These are phyloP conservation scores for Agapornis canus DNA, from an alignment of 2,797 vertebrate species.

Conservation along the genomic window DNA sequence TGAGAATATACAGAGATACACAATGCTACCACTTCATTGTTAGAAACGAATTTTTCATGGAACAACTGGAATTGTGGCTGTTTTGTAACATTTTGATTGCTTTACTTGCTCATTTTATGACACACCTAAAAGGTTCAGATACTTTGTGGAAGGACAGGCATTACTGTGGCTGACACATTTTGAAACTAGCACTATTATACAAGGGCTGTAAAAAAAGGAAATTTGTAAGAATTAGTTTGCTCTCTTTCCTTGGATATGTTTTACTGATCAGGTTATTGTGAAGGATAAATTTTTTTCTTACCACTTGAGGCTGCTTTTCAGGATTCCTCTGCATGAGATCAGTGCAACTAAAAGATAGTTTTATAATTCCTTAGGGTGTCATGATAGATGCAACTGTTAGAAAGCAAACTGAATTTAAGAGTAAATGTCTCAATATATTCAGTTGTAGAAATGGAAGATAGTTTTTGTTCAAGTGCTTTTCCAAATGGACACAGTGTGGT, in stretches of 20 bases:
- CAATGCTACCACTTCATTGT: neutral
- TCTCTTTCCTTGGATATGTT: neutral
- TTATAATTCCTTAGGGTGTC: neutral
- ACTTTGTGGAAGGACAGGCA: neutral
- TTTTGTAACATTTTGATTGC: neutral
- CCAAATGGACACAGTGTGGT: neutral
- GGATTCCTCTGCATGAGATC: neutral
- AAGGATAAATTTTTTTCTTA: neutral
- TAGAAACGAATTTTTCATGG: neutral
- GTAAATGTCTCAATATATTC: neutral
- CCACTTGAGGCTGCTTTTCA: neutral
- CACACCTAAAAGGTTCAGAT: neutral
- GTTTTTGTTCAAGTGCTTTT: neutral
- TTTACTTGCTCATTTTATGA: neutral
- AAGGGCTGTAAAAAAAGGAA: neutral
- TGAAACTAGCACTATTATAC: neutral
- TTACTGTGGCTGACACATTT: neutral
- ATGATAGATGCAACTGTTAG: neutral
- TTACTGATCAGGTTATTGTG: neutral
- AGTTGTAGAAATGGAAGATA: neutral
- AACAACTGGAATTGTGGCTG: neutral
- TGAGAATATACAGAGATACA: neutral
- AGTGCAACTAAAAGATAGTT: neutral
- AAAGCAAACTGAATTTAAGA: conserved; percentile 15
- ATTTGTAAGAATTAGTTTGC: neutral